Percentiles rank a stretch among this genome's conserved stretches.
These are phyloP conservation scores for Epinephelus moara DNA, from an alignment of 2,113 vertebrate genomes.

Conservation along the genomic window DNA sequence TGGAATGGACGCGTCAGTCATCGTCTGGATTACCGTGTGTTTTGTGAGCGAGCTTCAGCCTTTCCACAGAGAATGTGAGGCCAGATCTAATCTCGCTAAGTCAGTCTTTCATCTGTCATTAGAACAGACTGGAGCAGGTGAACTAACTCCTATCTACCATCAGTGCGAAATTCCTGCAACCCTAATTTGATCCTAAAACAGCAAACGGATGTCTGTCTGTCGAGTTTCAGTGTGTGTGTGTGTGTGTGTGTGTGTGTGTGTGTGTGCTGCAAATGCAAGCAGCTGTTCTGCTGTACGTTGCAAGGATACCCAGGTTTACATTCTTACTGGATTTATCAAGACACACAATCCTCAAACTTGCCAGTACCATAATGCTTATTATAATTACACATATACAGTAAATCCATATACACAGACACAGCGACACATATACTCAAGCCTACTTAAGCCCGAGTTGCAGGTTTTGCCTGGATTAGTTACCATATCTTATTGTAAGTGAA, in stretches of 20 bases:
- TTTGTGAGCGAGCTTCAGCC: constrained; percentile 63
- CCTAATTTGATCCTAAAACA: constrained; percentile 87
- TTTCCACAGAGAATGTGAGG: constrained; percentile 67
- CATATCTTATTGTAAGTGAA: neutral
- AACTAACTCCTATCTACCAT: constrained; percentile 73
- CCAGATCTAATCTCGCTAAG: constrained; percentile 77
- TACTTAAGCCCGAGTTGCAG: neutral
- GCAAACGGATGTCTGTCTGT: constrained; percentile 80
- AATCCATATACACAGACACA: constrained; percentile 40
- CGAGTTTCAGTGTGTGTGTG: constrained; percentile 25
- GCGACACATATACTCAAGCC: constrained; percentile 4
- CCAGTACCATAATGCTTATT: constrained; percentile 78
- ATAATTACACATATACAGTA: constrained; percentile 39
- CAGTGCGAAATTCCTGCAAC: constrained; percentile 84
- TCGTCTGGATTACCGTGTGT: constrained; percentile 71
- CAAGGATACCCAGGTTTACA: constrained; percentile 78
- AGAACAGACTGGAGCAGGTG: constrained; percentile 83
- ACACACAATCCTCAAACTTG: constrained; percentile 81
- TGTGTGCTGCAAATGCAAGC: constrained; percentile 67
- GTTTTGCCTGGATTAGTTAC: neutral
- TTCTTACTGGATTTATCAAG: constrained; percentile 85
- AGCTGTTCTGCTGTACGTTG: constrained; percentile 81
- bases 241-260: constrained; percentile 27
- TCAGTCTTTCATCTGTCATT: constrained; percentile 79
- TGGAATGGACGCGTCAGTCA: constrained; percentile 63